Evolutionary conservation across 2,888 invertebrate species (phyloP).

Genomic region (Cosmia pyralina): DNA sequence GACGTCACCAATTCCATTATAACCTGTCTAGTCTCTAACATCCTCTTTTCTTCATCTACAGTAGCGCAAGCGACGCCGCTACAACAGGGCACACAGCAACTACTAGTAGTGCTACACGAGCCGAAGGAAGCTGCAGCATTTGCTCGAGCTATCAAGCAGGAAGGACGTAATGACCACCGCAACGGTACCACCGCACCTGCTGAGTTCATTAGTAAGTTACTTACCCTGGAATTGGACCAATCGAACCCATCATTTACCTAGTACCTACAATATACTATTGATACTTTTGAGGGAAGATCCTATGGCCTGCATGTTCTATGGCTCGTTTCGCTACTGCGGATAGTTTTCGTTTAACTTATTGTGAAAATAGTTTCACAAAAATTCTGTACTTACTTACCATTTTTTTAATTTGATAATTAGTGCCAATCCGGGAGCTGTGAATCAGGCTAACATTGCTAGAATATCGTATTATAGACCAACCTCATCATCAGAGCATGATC

Average conservation of each 20-base stretch:
- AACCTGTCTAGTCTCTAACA: not conserved
- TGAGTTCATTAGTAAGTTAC: constrained; percentile 84
- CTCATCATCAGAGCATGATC: not conserved
- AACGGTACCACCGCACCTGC: constrained; percentile 74
- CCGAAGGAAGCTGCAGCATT: constrained; percentile 87
- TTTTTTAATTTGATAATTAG: not conserved
- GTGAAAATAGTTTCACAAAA: not conserved
- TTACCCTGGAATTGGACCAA: not conserved
- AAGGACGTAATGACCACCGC: constrained; percentile 87
- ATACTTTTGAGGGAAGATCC: not conserved
- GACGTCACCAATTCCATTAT: not conserved
- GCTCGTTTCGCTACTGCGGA: not conserved
- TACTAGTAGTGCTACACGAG: constrained; percentile 88
- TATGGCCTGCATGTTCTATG: not conserved
- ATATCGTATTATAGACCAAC: not conserved
- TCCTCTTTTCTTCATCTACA: constrained; percentile 35
- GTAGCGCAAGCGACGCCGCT: constrained; percentile 79
- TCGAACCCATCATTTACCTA: not conserved
- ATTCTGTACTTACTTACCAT: too few species aligned
- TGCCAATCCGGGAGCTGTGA: not conserved
- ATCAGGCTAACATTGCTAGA: not conserved
- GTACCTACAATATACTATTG: not conserved
- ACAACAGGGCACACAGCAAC: constrained; percentile 88
- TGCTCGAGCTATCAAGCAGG: constrained; percentile 90
- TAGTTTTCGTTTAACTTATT: not conserved